A percentile compares a stretch with the other conserved stretches of the same genome.
Conservation (phyloP, 2,113 vertebrate genomes). For the Sterrhoptilus dennistouni region DNA sequence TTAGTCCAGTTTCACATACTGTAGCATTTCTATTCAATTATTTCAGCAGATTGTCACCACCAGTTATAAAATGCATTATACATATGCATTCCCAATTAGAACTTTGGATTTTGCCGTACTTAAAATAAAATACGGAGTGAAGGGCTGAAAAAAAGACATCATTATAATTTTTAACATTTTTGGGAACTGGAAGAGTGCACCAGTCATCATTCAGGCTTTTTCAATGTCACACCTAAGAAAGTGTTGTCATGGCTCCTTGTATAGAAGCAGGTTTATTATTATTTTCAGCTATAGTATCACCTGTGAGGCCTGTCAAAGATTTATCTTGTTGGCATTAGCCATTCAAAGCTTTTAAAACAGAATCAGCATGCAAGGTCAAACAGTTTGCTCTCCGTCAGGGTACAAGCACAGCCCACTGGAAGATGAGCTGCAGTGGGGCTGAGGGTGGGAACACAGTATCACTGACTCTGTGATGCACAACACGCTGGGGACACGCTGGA, state of each 20-base stretch:
- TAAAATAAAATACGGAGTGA: neutral
- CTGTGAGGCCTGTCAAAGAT: neutral
- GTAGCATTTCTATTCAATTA: neutral
- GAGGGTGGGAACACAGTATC: neutral
- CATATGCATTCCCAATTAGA: neutral
- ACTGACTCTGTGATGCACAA: rapidly evolving
- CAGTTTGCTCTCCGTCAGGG: neutral
- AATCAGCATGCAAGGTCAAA: neutral
- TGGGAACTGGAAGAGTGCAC: neutral
- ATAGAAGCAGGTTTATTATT: neutral
- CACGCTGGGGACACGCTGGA: neutral
- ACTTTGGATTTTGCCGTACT: neutral
- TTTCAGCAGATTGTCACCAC: neutral
- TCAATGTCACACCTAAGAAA: neutral
- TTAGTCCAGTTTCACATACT: neutral
- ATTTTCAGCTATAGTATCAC: neutral
- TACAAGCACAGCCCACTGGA: neutral
- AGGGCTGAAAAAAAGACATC: neutral
- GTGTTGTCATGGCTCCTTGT: neutral
- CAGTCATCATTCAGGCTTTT: neutral
- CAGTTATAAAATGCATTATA: neutral
- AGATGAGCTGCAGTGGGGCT: neutral
- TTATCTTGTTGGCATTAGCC: neutral
- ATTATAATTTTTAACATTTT: neutral
- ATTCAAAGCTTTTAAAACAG: neutral